Percentiles rank a stretch among this genome's conserved stretches.
Conservation (phyloP, 2,888 invertebrate genomes). For the Hermaeophaga mercurialis region DNA sequence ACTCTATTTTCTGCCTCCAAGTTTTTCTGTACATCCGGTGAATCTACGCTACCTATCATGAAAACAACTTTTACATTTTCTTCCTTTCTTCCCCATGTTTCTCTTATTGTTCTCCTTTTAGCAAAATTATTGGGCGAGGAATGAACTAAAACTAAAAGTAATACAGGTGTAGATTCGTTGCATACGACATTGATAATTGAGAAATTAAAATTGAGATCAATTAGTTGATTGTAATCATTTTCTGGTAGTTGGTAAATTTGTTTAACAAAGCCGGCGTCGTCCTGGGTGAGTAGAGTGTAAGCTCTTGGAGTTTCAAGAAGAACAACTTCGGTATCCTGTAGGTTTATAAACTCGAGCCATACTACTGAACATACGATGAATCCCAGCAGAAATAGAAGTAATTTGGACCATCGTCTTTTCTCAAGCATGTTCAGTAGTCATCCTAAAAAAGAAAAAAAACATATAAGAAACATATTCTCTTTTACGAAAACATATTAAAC, state of each 20-base stretch:
- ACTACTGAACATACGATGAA: constrained; percentile 36
- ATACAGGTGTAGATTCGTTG: constrained; percentile 46
- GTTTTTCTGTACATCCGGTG: constrained; percentile 45
- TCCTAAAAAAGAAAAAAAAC: constrained; percentile 30
- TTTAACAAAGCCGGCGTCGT: constrained; percentile 38
- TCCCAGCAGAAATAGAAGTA: constrained; percentile 35
- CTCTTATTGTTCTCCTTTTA: constrained; percentile 70
- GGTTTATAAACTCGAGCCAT: constrained; percentile 38
- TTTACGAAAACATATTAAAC: no score
- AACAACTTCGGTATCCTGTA: constrained; percentile 8
- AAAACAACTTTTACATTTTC: constrained; percentile 68
- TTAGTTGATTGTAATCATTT: constrained; percentile 41
- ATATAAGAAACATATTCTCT: background rate
- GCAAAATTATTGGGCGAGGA: constrained; percentile 70
- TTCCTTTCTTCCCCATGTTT: constrained; percentile 71
- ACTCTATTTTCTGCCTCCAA: constrained; percentile 62
- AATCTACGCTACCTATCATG: constrained; percentile 65
- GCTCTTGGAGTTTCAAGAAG: constrained; percentile 23
- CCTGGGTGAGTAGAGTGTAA: constrained; percentile 42
- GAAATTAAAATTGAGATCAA: constrained; percentile 41
- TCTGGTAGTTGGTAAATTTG: constrained; percentile 35
- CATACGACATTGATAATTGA: constrained; percentile 37
- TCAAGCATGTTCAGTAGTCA: constrained; percentile 43
- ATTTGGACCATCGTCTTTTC: constrained; percentile 41
- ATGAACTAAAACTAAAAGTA: constrained; percentile 68